Evolutionary conservation across 2,113 vertebrate species (phyloP).

Genomic region (Tiliqua scincoides): DNA sequence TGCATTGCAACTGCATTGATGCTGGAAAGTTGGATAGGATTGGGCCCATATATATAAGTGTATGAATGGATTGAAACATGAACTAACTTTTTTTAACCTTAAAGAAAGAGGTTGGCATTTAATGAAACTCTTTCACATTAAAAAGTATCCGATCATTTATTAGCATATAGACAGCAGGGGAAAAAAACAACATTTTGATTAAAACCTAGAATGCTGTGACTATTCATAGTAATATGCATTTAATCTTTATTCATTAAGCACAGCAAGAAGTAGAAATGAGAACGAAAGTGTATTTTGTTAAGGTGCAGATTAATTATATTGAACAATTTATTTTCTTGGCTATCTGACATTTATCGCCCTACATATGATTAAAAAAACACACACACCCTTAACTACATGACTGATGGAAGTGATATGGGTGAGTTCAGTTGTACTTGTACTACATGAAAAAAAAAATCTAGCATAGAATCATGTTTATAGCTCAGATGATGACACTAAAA

Average conservation of each 20-base stretch:
- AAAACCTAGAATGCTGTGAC: slow-evolving; percentile 51
- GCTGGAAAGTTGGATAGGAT: too few relatives aligned
- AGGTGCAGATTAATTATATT: slow-evolving; percentile 59
- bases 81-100: background rate
- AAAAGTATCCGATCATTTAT: slow-evolving; percentile 54
- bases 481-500: slow-evolving; percentile 13
- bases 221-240: slow-evolving; percentile 56
- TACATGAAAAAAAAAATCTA: slow-evolving; percentile 25
- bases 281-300: slow-evolving; percentile 56
- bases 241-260: slow-evolving; percentile 65
- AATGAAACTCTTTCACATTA: slow-evolving; percentile 46
- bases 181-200: slow-evolving; percentile 51
- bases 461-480: slow-evolving; percentile 45
- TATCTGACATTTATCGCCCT: slow-evolving; percentile 53
- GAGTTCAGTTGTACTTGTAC: slow-evolving; percentile 55
- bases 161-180: slow-evolving; percentile 52
- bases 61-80: background rate
- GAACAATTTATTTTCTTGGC: slow-evolving; percentile 60
- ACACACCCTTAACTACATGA: background rate
- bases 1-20: too few relatives aligned
- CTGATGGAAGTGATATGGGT: slow-evolving; percentile 42
- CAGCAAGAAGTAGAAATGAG: slow-evolving; percentile 50
- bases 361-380: slow-evolving; percentile 37
- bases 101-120: slow-evolving; percentile 36
- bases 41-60: too few relatives aligned